phyloP scores from a whole-genome alignment of 2,888 invertebrate genomes.

The Rotaria socialis region DNA sequence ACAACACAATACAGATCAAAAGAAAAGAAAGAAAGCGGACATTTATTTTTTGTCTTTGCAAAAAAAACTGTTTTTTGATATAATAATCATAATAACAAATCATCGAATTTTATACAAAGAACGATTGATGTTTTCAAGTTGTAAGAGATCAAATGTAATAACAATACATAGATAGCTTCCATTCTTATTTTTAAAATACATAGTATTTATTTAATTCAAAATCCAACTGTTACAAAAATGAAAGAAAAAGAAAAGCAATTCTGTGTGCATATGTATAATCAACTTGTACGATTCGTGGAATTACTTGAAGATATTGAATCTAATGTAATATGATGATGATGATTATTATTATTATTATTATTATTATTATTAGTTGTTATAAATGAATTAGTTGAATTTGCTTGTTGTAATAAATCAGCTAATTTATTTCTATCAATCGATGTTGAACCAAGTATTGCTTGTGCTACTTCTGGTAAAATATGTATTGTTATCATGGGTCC shows the following conservation, averaged over 20 bases:
- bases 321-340: background rate
- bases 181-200: background rate
- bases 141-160: background rate
- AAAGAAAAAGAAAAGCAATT: background rate
- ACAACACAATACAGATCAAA: background rate
- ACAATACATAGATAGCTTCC: background rate
- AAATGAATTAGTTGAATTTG: background rate
- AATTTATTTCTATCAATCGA: background rate
- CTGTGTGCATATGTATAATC: background rate
- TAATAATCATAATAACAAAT: background rate
- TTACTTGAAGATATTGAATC: background rate
- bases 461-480: conserved; percentile 10
- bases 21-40: background rate
- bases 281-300: background rate
- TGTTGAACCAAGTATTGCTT: conserved; percentile 28
- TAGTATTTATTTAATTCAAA: conserved; percentile 6
- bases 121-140: background rate
- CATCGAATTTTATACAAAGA: background rate
- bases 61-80: no score
- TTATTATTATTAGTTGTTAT: background rate
- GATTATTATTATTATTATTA: no score
- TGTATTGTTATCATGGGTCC: conserved; percentile 22
- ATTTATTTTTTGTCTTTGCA: background rate
- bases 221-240: background rate
- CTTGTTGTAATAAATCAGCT: conserved; percentile 29